Evolutionary conservation across 35 echinoderm and acorn worm genomes (phyloP).

Genomic region (Ptychodera flava): DNA sequence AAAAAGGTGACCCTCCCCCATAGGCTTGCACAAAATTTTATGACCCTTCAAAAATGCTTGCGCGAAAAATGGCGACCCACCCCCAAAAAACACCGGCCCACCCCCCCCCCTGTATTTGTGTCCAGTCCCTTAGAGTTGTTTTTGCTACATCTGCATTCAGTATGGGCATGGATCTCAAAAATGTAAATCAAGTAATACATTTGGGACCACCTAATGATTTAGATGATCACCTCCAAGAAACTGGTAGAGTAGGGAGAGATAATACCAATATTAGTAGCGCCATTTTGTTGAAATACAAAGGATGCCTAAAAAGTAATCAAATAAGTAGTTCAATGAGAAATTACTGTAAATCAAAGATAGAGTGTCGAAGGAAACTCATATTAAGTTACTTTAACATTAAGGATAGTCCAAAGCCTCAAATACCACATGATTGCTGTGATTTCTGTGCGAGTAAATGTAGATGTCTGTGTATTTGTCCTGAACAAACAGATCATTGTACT

Average conservation of each 20-base stretch:
- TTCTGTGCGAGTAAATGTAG: neutral
- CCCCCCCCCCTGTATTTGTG: no score
- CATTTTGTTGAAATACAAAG: neutral
- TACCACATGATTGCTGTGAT: constrained; percentile 1
- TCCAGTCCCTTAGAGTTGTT: constrained; percentile 34
- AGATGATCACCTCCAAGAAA: constrained; percentile 25
- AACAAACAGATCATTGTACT: no score
- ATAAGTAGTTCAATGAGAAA: neutral
- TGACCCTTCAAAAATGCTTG: no score
- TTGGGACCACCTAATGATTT: constrained; percentile 12
- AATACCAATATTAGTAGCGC: neutral
- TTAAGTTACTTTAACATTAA: neutral
- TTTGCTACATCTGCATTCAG: constrained; percentile 47
- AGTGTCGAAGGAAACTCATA: neutral
- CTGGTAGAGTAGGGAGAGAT: constrained; percentile 16
- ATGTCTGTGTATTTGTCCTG: constrained; percentile 6
- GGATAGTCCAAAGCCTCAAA: neutral
- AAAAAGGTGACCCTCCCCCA: no score
- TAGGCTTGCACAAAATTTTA: no score
- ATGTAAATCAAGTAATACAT: constrained; percentile 20
- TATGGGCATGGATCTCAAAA: constrained; percentile 31
- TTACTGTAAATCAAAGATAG: neutral
- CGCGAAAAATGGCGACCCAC: no score
- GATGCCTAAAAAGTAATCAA: neutral
- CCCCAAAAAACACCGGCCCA: no score